phyloP scores from a whole-genome alignment of 2,113 vertebrate genomes.

The human region DNA sequence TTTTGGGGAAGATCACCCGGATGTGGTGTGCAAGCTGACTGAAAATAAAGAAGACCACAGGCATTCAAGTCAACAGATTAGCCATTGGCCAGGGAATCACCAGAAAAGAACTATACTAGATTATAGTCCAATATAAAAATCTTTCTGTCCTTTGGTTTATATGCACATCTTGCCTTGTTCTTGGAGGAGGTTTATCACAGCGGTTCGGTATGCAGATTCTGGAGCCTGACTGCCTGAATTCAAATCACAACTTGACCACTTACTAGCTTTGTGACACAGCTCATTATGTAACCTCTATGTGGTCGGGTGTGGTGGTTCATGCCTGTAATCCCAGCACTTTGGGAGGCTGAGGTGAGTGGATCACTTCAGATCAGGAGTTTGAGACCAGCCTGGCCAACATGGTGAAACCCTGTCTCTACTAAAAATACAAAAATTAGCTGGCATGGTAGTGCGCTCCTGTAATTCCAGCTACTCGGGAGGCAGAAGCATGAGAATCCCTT shows the following conservation, averaged over 20 bases:
- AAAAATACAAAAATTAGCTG: too few relatives aligned
- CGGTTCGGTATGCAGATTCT: neutral
- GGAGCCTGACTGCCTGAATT: neutral
- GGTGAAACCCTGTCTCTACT: too few relatives aligned
- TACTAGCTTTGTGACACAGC: neutral
- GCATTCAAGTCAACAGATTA: neutral
- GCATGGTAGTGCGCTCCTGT: too few relatives aligned
- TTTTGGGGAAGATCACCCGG: neutral
- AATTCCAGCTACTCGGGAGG: too few relatives aligned
- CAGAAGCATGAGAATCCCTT: too few relatives aligned
- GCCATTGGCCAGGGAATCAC: neutral
- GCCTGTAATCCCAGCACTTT: too few relatives aligned
- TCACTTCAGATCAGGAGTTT: too few relatives aligned
- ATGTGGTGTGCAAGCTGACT: rapidly evolving
- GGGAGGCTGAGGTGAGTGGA: too few relatives aligned
- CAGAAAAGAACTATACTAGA: neutral
- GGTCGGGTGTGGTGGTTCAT: too few relatives aligned
- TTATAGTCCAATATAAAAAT: neutral
- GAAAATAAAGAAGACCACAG: neutral
- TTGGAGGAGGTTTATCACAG: neutral
- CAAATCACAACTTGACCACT: neutral
- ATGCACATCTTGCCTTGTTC: neutral
- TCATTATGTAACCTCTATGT: neutral
- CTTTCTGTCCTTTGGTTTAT: neutral
- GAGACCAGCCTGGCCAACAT: too few relatives aligned